Base-by-base conservation (phyloP, 2,797 vertebrate genomes). In the Clamator glandarius region DNA sequence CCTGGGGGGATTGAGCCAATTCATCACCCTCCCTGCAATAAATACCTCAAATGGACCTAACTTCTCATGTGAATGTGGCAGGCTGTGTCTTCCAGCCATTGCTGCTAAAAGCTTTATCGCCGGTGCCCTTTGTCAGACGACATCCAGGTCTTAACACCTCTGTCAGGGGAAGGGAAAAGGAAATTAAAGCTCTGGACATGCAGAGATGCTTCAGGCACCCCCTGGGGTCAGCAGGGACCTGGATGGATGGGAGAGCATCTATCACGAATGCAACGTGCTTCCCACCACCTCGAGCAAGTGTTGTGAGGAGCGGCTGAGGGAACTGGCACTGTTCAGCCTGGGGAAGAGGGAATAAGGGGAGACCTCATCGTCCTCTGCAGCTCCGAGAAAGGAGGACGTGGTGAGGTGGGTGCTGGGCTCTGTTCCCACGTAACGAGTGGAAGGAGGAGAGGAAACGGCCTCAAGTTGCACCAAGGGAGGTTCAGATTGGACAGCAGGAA, bases 211-310 rank as follows among this genome's bases (percentile, higher is more conserved):
- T 50, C 51, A 39, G 80, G 68, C 17, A 14, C 29, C 31, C 48
- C 6, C 14, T 2, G 9, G 20, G 68, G 44, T 63, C 75, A 48
- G 69, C 54, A 4, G 21, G 33, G 62, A 55, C 18, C 31, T 2
- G 29, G 39, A n/a, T 8, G 72, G 50, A 36, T 1, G 1, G 41
- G 52, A 57, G 42, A 70, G 14, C 50, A 41, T 13, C 54, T 0
- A 0, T 4, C 57, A 19, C 0, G 2, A 36, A 28, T 1, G 9
- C 19, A 15, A 24, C 0, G 0, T 8, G 41, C 29, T 57, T 46
- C 62, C 68, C 50, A 7, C 19, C 3, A 0, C 17, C 66, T 62
- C 13, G 48, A 42, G 42, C 13, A 42, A 16, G 13, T 17, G 13
- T 42, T 42, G 17, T 42, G 17, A 42, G 42, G 42, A 42, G 42